phyloP scores from a whole-genome alignment of 2,113 vertebrate species.

The Arvicanthis niloticus region DNA sequence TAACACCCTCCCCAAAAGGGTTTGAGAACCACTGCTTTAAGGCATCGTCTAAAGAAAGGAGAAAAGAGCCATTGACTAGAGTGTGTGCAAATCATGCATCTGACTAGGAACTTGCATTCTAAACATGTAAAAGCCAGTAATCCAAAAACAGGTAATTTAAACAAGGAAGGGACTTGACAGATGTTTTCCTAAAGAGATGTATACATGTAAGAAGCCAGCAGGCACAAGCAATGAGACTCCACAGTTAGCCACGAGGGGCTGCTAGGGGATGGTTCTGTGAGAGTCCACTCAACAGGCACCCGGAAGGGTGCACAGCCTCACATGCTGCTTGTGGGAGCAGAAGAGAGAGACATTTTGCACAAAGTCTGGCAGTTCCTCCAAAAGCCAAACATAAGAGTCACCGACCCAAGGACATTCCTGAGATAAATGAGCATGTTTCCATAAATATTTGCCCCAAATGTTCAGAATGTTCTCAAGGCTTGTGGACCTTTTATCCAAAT shows the following conservation, averaged over 20 bases:
- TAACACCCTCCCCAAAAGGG: not conserved
- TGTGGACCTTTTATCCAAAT: rapidly evolving
- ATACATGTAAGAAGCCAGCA: rapidly evolving
- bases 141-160: not conserved
- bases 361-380: not conserved
- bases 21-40: not conserved
- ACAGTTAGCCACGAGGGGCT: rapidly evolving
- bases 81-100: rapidly evolving
- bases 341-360: too few relatives aligned
- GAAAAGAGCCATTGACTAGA: rapidly evolving
- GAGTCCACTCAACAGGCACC: rapidly evolving
- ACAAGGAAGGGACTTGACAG: rapidly evolving
- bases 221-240: rapidly evolving
- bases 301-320: rapidly evolving
- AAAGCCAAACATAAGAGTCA: not conserved
- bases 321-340: rapidly evolving
- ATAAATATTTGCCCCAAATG: not conserved
- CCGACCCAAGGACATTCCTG: not conserved
- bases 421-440: not conserved
- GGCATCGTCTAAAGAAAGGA: rapidly evolving
- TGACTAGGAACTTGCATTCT: not conserved
- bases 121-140: not conserved
- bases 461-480: not conserved
- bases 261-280: rapidly evolving
- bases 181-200: not conserved